Evolutionary conservation across 2,797 vertebrate species (phyloP), one percentile per base, ranked within the genome.

Genomic region (Clarias platycephalus): DNA sequence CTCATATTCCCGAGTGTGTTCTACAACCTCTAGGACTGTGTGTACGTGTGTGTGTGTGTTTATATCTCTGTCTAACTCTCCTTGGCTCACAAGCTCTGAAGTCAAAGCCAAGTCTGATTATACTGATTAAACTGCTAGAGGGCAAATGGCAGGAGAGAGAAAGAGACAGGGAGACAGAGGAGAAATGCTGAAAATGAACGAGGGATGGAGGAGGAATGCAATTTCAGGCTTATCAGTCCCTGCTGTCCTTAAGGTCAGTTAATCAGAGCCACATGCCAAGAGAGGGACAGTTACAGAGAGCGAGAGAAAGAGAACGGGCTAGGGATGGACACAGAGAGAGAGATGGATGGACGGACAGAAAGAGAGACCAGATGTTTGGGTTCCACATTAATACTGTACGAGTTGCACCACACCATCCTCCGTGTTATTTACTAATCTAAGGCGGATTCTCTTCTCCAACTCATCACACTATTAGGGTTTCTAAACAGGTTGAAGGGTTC

Each of bases 91-190:
- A 22, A 44, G 34, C 60, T 40, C 63, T 22, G 1, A 37, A 62
- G 60, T 49, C 72, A 37, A 64, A 85, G 60, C 78, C 63, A 75
- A 77, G 82, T 74, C 81, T 67, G 77, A 85, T 83, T 80, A 55
- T 53, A 79, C 49, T 79, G 66, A 83, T 68, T 82, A 83, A 80
- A 76, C 79, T 66, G 75, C 60, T 62, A 77, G 20, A 76, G 55
- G 67, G 76, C 26, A 78, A 80, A 44, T 76, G 62, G 74, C 18
- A 84, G 26, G 58, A 77, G 74, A 77, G 55, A 34, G 28, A 77
- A 28, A 34, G 55, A 24, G 15, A 76, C n/a, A 55, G 71, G 55
- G 71, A 49, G 40, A 49, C 22, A 44, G 37, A 79, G 24, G 62
- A 58, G 22, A 80, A 31, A 34, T 24, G 55, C 18, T 58, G 67